Base-by-base conservation (phyloP, 92 coral and sea anemone genomes). In the Ricordea florida region DNA sequence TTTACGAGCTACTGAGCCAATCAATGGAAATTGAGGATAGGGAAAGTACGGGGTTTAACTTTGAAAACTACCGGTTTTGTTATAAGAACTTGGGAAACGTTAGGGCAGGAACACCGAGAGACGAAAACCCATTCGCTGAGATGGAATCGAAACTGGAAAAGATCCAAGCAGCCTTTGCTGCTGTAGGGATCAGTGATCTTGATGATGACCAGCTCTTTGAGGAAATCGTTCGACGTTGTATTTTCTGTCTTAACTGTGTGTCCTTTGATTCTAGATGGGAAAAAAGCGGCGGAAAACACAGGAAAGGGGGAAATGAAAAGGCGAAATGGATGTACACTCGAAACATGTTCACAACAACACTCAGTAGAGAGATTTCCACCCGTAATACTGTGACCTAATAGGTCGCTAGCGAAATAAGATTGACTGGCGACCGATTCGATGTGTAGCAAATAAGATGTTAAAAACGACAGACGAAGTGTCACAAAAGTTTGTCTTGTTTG, bases 181-280 rank as follows among this genome's bases (percentile, higher is more conserved):
- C 57, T 36, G 74, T 85, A 6, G 89, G 82, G 6, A 30, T 83
- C 6, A 74, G 81, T 69, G 93, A 88, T 14, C 31, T 88, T 0
- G 53, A 49, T 9, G 79, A 84, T 47, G 93, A 88, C 35, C 72
- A 69, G 24, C 47, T 70, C 25, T 82, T 40, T 42, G 93, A 83
- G 60, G 73, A 76, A 51, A 21, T 88, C 36, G 2, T 88, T 4
- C 66, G 72, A 15, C 20, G 27, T 17, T 75, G 81, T 27, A 71
- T 86, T 10, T 23, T 35, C 23, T 29, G 16, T 14, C 34, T 57
- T 0, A 57, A 72, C 42, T 62, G 58, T 6, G 29, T 72, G 13
- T n/a, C 59, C 2, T 72, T 72, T 30, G 79, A 72, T 11, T 35
- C 67, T 1, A 58, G 23, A 22, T 10, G 10, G 10, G 33, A 35